Conservation (phyloP, 2,113 vertebrate genomes). For the Heterochromis multidens region DNA sequence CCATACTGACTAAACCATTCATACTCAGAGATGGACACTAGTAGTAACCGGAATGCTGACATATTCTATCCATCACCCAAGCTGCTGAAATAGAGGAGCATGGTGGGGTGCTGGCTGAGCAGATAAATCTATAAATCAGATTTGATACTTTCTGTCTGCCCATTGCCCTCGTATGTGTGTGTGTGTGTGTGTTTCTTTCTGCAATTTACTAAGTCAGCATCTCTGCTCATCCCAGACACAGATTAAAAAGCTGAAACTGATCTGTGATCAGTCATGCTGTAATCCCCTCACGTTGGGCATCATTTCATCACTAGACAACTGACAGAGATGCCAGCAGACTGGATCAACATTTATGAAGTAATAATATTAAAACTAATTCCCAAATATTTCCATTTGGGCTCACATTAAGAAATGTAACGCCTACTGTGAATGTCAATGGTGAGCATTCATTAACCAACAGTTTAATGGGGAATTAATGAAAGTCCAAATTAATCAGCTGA, state of each 20-base stretch:
- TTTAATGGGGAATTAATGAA: conserved; percentile 47
- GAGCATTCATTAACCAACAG: conserved; percentile 20
- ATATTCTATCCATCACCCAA: not conserved
- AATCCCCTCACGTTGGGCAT: conserved; percentile 44
- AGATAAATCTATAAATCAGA: conserved; percentile 56
- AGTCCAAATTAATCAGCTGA: conserved; percentile 51
- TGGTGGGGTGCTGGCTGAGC: conserved; percentile 6
- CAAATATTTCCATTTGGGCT: conserved; percentile 1
- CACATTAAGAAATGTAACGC: not conserved
- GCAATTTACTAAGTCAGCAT: conserved; percentile 28
- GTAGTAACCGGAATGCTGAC: not conserved
- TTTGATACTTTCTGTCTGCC: conserved; percentile 42
- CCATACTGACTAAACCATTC: not conserved
- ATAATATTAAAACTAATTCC: conserved; percentile 8
- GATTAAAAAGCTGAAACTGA: conserved; percentile 65
- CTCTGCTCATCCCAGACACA: conserved; percentile 34
- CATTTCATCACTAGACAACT: conserved; percentile 40
- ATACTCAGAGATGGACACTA: not conserved
- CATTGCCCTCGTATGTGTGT: not conserved
- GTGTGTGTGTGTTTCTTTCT: not conserved
- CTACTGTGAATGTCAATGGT: not conserved
- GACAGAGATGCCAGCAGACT: conserved; percentile 23
- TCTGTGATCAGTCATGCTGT: conserved; percentile 53
- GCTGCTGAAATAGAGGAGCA: conserved; percentile 8
- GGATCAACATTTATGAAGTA: conserved; percentile 22